These are phyloP conservation scores for Scotopteryx bipunctaria DNA, from an alignment of 2,888 invertebrate genomes.

Conservation along the genomic window DNA sequence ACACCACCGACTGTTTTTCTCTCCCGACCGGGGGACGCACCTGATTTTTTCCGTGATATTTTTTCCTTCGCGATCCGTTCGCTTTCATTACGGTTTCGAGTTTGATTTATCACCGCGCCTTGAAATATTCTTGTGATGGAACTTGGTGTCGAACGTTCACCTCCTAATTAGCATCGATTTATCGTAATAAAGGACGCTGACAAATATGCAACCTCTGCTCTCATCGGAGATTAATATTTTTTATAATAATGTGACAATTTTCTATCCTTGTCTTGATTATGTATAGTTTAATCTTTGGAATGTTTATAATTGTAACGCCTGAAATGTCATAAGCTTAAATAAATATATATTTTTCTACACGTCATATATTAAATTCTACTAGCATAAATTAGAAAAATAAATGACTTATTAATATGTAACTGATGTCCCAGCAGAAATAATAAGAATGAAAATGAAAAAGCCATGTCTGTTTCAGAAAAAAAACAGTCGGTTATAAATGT, in stretches of 20 bases:
- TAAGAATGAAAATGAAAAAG: neutral
- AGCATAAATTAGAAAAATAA: no score
- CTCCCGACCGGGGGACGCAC: slow-evolving; percentile 82
- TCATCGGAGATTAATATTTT: slow-evolving; percentile 7
- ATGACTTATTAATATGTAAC: no score
- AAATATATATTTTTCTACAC: no score
- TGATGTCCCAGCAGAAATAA: no score
- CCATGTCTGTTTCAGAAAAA: neutral
- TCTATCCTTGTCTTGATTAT: no score
- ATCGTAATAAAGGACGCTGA: slow-evolving; percentile 54
- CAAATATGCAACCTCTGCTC: slow-evolving; percentile 33
- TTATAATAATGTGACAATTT: no score
- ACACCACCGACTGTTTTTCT: slow-evolving; percentile 73
- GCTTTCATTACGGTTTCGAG: slow-evolving; percentile 84
- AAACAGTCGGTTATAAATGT: slow-evolving; percentile 2
- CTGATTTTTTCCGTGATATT: slow-evolving; percentile 84
- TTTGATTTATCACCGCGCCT: slow-evolving; percentile 82
- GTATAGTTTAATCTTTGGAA: no score
- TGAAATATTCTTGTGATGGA: slow-evolving; percentile 80
- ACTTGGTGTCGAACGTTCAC: slow-evolving; percentile 77
- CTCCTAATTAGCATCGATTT: slow-evolving; percentile 79
- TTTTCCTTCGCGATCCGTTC: slow-evolving; percentile 83
- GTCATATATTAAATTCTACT: no score
- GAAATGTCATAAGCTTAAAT: no score
- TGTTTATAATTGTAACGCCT: no score